Evolutionary conservation across 2,797 vertebrate genomes (phyloP).

Genomic region (Microchirus variegatus): DNA sequence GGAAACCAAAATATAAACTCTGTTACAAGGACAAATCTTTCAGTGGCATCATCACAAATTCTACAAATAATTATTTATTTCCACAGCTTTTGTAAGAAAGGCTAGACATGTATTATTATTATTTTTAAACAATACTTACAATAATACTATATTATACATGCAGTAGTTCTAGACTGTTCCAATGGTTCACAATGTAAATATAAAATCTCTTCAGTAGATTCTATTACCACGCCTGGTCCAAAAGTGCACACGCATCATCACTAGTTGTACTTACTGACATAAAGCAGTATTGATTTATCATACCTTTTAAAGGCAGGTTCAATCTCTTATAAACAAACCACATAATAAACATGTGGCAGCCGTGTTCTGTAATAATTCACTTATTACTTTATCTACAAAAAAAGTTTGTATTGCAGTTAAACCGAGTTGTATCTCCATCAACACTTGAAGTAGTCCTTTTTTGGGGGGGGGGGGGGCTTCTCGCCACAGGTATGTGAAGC

Average conservation of each 20-base stretch:
- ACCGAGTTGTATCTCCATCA: conserved; percentile 9
- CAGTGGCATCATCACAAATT: conserved; percentile 17
- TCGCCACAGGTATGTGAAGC: conserved; percentile 7
- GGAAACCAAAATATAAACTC: conserved; percentile 69
- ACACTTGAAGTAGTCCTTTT: conserved; percentile 2
- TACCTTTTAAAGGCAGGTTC: conserved; percentile 34
- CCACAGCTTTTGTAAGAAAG: conserved; percentile 17
- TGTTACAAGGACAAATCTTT: conserved; percentile 50
- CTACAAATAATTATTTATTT: background rate
- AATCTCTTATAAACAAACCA: conserved; percentile 36
- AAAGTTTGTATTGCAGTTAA: conserved; percentile 39
- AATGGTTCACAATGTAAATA: conserved; percentile 44
- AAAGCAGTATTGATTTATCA: conserved; percentile 16
- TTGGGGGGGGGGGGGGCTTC: background rate
- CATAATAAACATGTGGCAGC: conserved; percentile 45
- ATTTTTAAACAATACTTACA: conserved; percentile 27
- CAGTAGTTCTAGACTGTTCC: conserved; percentile 11
- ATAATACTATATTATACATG: too few relatives aligned
- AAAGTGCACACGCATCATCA: conserved; percentile 71
- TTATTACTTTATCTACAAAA: conserved; percentile 35
- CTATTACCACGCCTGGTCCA: conserved; percentile 72
- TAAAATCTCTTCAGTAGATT: conserved; percentile 63
- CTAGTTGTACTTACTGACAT: conserved; percentile 46
- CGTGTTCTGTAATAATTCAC: conserved; percentile 16
- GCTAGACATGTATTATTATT: background rate